These are phyloP conservation scores for Tyto alba DNA, from an alignment of 2,113 vertebrate species.

Conservation along the genomic window DNA sequence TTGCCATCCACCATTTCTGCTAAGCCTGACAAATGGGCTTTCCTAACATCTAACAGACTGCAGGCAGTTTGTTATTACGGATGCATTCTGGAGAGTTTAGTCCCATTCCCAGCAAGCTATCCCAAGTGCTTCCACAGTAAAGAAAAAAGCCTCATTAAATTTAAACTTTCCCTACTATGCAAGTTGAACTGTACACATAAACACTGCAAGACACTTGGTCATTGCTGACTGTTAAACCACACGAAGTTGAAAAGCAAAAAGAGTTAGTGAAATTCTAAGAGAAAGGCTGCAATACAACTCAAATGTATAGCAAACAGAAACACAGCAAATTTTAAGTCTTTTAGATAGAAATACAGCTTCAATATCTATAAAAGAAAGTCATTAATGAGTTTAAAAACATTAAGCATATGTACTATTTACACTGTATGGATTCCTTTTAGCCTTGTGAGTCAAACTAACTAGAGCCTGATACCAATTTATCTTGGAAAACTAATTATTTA, in stretches of 20 bases:
- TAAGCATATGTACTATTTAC: not conserved
- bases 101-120: not conserved
- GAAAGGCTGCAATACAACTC: not conserved
- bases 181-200: not conserved
- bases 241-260: not conserved
- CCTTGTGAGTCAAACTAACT: not conserved
- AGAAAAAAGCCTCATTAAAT: not conserved
- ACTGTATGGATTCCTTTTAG: not conserved
- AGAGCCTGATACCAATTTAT: not conserved
- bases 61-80: not conserved
- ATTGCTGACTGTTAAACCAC: not conserved
- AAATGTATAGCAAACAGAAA: not conserved
- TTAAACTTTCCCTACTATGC: not conserved
- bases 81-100: not conserved
- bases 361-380: not conserved
- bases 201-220: not conserved
- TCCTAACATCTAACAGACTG: not conserved
- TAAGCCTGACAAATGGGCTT: not conserved
- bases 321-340: not conserved
- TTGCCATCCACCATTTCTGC: not conserved
- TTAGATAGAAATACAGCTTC: not conserved
- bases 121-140: not conserved
- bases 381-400: not conserved
- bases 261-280: not conserved
- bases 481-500: not conserved